Percentiles rank a stretch among this genome's conserved stretches.
These are phyloP conservation scores for Vimba vimba DNA, from an alignment of 2,113 vertebrate genomes.

Conservation along the genomic window DNA sequence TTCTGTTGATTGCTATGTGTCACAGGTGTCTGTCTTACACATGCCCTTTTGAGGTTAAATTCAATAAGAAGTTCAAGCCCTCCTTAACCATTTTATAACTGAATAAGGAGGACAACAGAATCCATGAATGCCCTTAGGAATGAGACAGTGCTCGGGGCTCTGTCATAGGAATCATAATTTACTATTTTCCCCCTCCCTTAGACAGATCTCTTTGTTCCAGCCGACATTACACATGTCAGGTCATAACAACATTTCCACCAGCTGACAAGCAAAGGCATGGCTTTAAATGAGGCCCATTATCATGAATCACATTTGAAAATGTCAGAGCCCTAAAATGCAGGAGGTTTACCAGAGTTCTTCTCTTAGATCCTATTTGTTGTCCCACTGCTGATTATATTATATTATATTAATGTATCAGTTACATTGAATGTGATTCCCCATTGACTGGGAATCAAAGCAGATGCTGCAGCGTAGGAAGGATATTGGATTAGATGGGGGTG, in stretches of 20 bases:
- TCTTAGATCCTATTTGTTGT: slow-evolving; percentile 24
- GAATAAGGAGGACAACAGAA: slow-evolving; percentile 50
- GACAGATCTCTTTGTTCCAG: slow-evolving; percentile 54
- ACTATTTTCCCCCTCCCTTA: slow-evolving; percentile 15
- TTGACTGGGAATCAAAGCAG: slow-evolving; percentile 55
- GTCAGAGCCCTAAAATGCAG: slow-evolving; percentile 34
- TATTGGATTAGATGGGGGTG: slow-evolving; percentile 55
- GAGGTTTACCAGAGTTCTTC: slow-evolving; percentile 40
- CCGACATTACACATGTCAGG: slow-evolving; percentile 48
- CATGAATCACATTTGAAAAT: slow-evolving; percentile 59
- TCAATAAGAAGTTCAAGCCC: slow-evolving; percentile 50
- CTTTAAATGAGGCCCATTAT: slow-evolving; percentile 54
- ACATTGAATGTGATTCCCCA: slow-evolving; percentile 57
- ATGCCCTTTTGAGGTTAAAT: slow-evolving; percentile 45
- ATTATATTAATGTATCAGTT: slow-evolving; percentile 60
- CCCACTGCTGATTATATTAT: slow-evolving; percentile 56
- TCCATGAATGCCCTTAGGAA: slow-evolving; percentile 54
- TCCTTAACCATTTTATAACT: slow-evolving; percentile 48
- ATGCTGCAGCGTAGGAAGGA: slow-evolving; percentile 30
- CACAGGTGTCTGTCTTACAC: slow-evolving; percentile 32
- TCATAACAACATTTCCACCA: slow-evolving; percentile 52
- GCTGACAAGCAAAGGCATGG: slow-evolving; percentile 51
- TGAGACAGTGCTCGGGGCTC: slow-evolving; percentile 20
- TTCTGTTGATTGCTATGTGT: not conserved
- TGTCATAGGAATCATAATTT: slow-evolving; percentile 49